These are phyloP conservation scores for Stomatorhinus walkeri DNA, from an alignment of 2,797 vertebrate genomes.

Conservation along the genomic window DNA sequence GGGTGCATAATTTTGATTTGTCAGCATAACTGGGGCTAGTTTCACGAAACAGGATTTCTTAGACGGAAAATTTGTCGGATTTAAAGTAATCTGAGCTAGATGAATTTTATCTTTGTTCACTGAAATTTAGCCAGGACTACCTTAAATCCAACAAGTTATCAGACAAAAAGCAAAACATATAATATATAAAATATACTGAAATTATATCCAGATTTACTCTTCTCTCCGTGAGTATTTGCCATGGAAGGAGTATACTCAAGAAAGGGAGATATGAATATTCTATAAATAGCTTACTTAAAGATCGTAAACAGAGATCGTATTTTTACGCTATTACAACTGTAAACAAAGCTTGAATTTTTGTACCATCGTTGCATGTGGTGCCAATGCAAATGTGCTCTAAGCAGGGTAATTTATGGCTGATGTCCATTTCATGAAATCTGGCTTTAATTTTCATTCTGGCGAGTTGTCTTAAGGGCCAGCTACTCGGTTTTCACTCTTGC, in stretches of 20 bases:
- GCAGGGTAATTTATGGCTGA: slow-evolving; percentile 8
- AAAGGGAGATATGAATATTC: neutral
- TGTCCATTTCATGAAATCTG: slow-evolving; percentile 33
- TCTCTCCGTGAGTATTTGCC: neutral
- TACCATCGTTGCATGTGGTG: neutral
- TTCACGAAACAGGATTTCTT: neutral
- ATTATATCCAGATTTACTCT: neutral
- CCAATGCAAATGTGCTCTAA: neutral
- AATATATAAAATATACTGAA: neutral
- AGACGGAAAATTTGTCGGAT: neutral
- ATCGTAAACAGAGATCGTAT: neutral
- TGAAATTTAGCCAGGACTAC: neutral
- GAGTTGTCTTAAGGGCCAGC: slow-evolving; percentile 27
- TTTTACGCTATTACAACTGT: neutral
- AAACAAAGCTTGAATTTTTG: neutral
- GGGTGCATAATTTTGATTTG: neutral
- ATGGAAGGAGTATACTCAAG: neutral
- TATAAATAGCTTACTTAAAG: neutral
- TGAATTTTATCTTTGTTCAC: neutral
- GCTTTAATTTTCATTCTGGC: slow-evolving; percentile 43
- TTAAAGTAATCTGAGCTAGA: neutral
- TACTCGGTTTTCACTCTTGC: neutral
- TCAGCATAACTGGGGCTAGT: neutral
- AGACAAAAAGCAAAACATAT: neutral
- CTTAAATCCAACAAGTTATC: neutral